These are phyloP conservation scores for Goniozus legneri DNA, from an alignment of 1,140 invertebrate genomes.

Conservation along the genomic window DNA sequence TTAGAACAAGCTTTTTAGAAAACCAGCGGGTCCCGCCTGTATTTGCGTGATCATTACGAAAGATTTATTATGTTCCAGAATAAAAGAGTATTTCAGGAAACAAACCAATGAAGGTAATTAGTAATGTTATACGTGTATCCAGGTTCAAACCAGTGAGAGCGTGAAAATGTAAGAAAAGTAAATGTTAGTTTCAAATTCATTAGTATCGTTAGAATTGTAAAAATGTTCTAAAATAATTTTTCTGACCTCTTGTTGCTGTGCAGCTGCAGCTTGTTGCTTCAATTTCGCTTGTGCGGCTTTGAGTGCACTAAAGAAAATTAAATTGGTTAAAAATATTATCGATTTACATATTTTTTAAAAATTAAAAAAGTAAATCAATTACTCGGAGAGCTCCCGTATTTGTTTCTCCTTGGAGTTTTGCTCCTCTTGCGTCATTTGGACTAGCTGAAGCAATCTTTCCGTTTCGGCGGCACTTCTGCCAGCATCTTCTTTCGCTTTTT, in stretches of 20 bases:
- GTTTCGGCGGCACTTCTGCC: constrained; percentile 80
- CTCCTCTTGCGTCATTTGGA: constrained; percentile 94
- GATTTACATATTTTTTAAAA: not conserved
- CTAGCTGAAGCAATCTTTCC: constrained; percentile 83
- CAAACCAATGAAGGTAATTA: no score
- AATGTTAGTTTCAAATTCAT: constrained; percentile 29
- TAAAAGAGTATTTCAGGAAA: no score
- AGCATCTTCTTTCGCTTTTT: constrained; percentile 75
- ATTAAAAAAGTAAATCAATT: constrained; percentile 48
- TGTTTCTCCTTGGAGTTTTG: constrained; percentile 92
- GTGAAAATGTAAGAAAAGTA: constrained; percentile 33
- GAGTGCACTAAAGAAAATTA: constrained; percentile 65
- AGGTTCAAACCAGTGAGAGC: no score
- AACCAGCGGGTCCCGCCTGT: constrained; percentile 81
- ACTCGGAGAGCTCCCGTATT: constrained; percentile 95
- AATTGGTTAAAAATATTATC: not conserved
- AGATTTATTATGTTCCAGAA: no score
- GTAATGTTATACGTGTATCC: no score
- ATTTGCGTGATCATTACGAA: not conserved
- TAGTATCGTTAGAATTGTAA: no score
- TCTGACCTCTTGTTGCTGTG: constrained; percentile 72
- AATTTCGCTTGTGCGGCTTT: constrained; percentile 84
- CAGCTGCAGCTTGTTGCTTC: constrained; percentile 62
- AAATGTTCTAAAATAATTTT: constrained; percentile 8
- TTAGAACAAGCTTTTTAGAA: constrained; percentile 89